Conservation (phyloP, 2,113 vertebrate genomes). For the Thinocorus orbignyianus region DNA sequence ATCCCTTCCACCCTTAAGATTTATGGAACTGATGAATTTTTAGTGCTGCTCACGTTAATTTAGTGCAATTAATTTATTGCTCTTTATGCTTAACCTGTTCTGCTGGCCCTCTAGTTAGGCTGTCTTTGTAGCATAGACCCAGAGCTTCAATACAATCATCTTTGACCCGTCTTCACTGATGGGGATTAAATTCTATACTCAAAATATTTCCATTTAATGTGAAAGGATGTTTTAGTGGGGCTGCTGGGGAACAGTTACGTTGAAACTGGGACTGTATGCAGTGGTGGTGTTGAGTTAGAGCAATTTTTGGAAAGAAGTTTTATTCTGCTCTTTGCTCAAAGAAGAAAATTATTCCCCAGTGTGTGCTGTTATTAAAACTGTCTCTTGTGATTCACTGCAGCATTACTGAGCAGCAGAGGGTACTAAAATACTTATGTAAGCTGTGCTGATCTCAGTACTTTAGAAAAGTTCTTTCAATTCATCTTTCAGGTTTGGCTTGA, state of each 20-base stretch:
- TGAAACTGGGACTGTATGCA: background rate
- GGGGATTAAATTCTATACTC: background rate
- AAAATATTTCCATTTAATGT: background rate
- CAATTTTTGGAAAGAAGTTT: background rate
- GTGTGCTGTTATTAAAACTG: constrained; percentile 56
- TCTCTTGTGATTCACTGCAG: constrained; percentile 58
- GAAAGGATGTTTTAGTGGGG: background rate
- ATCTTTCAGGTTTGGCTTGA: constrained; percentile 9
- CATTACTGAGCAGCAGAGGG: constrained; percentile 51
- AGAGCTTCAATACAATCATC: background rate
- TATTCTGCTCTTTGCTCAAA: constrained; percentile 29
- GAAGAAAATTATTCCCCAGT: constrained; percentile 26
- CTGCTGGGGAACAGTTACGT: background rate
- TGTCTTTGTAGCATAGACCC: background rate
- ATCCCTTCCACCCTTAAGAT: background rate
- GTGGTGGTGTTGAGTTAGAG: background rate
- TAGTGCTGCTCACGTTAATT: background rate
- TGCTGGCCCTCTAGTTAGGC: background rate
- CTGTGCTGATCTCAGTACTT: constrained; percentile 40
- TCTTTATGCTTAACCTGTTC: background rate
- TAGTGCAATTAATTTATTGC: background rate
- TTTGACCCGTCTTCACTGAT: background rate
- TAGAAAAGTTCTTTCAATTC: constrained; percentile 32
- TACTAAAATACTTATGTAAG: constrained; percentile 49
- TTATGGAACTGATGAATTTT: background rate